Evolutionary conservation across 2,113 vertebrate species (phyloP).

Genomic region (Okapia johnstoni): DNA sequence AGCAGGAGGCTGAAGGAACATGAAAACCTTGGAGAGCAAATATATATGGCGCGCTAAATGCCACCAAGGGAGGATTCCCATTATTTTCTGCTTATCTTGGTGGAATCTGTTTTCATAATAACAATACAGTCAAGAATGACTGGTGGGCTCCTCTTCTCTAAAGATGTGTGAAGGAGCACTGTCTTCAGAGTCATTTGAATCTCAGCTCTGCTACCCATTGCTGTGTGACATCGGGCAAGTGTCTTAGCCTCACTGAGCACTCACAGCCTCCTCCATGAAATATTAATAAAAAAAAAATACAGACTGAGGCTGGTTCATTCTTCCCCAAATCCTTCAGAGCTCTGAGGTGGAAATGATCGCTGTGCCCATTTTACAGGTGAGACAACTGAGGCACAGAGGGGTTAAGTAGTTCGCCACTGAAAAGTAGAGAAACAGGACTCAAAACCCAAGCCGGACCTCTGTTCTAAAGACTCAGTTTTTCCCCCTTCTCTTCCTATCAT

Average conservation of each 20-base stretch:
- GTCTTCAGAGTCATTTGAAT: neutral
- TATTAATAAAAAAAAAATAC: neutral
- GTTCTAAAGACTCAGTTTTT: neutral
- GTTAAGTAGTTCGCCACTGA: neutral
- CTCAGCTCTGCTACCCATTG: neutral
- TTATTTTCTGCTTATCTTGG: neutral
- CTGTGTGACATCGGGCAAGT: neutral
- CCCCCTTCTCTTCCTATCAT: neutral
- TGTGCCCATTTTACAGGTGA: neutral
- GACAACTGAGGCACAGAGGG: neutral
- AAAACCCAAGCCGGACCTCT: neutral
- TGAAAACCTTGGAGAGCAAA: neutral
- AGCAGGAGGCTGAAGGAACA: neutral
- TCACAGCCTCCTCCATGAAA: neutral
- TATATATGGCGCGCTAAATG: fast-evolving
- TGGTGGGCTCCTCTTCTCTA: neutral
- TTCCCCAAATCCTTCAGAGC: neutral
- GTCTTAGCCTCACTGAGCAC: neutral
- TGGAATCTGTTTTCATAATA: neutral
- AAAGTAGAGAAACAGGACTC: neutral
- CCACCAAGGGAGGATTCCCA: fast-evolving
- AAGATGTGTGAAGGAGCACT: too few species aligned
- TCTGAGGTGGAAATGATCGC: neutral
- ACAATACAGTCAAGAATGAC: neutral
- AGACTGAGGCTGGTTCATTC: neutral